A percentile compares a stretch with the other conserved stretches of the same genome.
These are phyloP conservation scores for Albula glossodonta DNA, from an alignment of 2,113 vertebrate genomes.

Conservation along the genomic window DNA sequence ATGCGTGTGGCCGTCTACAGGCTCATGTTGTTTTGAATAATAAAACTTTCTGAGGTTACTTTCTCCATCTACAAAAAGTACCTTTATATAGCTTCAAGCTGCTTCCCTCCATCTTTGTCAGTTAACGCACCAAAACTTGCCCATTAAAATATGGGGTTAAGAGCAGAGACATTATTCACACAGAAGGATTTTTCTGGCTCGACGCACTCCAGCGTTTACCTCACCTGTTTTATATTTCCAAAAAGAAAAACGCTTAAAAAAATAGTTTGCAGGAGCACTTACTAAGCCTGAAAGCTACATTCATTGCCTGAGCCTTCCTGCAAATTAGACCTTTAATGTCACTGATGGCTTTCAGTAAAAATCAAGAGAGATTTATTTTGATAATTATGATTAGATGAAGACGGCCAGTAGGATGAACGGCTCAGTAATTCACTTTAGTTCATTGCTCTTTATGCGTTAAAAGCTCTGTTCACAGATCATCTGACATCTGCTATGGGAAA, in stretches of 20 bases:
- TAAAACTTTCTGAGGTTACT: conserved; percentile 39
- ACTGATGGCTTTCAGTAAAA: conserved; percentile 23
- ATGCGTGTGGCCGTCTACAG: conserved; percentile 38
- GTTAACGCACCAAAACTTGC: conserved; percentile 42
- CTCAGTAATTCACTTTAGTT: background rate
- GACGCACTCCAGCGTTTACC: conserved; percentile 47
- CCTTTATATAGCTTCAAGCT: conserved; percentile 49
- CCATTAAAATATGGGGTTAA: conserved; percentile 46
- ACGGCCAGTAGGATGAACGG: background rate
- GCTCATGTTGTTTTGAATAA: conserved; percentile 45
- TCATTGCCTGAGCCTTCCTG: background rate
- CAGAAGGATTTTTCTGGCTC: conserved; percentile 45
- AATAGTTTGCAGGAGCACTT: background rate
- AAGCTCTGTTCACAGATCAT: conserved; percentile 9
- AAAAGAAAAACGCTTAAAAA: conserved; percentile 26
- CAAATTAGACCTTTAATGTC: conserved; percentile 9
- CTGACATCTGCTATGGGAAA: conserved; percentile 14
- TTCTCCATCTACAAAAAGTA: conserved; percentile 45
- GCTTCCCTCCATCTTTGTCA: conserved; percentile 39
- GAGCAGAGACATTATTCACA: conserved; percentile 46
- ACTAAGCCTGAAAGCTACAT: background rate
- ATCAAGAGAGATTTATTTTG: conserved; percentile 10
- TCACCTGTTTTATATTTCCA: conserved; percentile 40
- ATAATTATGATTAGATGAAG: conserved; percentile 9
- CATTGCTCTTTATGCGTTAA: background rate